Base-by-base conservation (phyloP, 2,113 vertebrate genomes). In the Tursiops truncatus region DNA sequence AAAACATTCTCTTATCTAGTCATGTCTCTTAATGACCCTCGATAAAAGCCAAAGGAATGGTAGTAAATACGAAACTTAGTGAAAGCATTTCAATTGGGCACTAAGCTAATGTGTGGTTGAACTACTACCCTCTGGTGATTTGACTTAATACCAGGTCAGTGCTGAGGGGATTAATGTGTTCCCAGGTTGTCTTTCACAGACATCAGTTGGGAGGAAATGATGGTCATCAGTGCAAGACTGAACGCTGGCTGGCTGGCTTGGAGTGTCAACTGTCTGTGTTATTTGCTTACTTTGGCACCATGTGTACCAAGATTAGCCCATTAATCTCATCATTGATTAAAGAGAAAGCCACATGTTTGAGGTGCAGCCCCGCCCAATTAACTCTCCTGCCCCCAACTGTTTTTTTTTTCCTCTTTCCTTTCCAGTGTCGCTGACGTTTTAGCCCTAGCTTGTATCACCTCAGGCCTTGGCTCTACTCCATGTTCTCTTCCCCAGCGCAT, bases 121-220 rank as follows among this genome's bases (percentile, higher is more conserved):
- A 70, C 28, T 87, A 3, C 53, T 60, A 8, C 11, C 56, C 31
- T 89, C 56, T 76, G 71, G 63, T 67, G 56, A 58, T 60, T 53
- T 41, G 71, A 50, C 12, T 93, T 95, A 91, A 71, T 92, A 56
- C 44, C 31, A 79, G 36, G 13, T 94, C n/a, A 94, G 85, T 80
- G 65, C 85, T n/a, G 26, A 89, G 47, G 47, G 82, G 68, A 77
- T 96, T 94, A 94, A 13, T 74, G 56, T 94, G 93, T 89, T 93
- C 82, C 83, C 65, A 85, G 71, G 68, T 67, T 76, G 84, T 82
- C 86, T 96, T 96, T 77, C 53, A 82, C 67, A 93, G 56, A 63
- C 65, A 65, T 85, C 36, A 73, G 15, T 31, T 85, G 53, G 56
- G 50, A 96, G 68, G 91, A 95, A 95, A 33, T 91, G 56, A 76